Conservation (phyloP, 2,113 vertebrate genomes). For the Anhinga anhinga region DNA sequence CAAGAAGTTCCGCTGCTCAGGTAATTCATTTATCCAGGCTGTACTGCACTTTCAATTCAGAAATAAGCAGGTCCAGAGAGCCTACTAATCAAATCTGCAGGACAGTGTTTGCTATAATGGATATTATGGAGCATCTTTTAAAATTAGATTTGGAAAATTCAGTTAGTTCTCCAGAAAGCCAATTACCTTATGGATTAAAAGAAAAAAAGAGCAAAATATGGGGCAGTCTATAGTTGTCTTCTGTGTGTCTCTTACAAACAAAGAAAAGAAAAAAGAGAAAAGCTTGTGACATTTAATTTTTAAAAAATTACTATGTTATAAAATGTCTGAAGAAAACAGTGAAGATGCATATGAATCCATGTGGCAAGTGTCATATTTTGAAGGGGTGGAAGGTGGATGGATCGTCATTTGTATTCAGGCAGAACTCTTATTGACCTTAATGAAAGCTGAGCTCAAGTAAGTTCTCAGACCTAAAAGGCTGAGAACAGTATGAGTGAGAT, state of each 20-base stretch:
- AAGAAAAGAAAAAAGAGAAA: not conserved
- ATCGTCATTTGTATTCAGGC: not conserved
- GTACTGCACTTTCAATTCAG: constrained; percentile 56
- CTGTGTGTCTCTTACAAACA: not conserved
- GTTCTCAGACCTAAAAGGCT: not conserved
- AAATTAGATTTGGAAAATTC: constrained; percentile 82
- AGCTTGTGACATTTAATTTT: not conserved
- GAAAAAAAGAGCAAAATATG: constrained; percentile 27
- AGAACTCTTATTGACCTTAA: not conserved
- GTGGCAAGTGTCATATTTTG: not conserved
- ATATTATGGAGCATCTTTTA: constrained; percentile 74
- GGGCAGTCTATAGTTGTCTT: not conserved
- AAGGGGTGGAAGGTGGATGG: not conserved
- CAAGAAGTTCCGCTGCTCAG: constrained; percentile 99
- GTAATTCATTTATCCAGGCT: constrained; percentile 80
- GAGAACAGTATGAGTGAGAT: not conserved
- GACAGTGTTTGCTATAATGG: constrained; percentile 73
- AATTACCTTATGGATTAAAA: constrained; percentile 77
- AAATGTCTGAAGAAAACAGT: not conserved
- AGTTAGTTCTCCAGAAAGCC: constrained; percentile 77
- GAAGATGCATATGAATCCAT: not conserved
- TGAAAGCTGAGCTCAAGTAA: not conserved
- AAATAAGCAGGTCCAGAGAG: constrained; percentile 71
- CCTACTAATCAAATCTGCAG: constrained; percentile 77
- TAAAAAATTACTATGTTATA: not conserved